Base-by-base conservation (phyloP, 1,140 invertebrate genomes). In the Homalodisca vitripennis region DNA sequence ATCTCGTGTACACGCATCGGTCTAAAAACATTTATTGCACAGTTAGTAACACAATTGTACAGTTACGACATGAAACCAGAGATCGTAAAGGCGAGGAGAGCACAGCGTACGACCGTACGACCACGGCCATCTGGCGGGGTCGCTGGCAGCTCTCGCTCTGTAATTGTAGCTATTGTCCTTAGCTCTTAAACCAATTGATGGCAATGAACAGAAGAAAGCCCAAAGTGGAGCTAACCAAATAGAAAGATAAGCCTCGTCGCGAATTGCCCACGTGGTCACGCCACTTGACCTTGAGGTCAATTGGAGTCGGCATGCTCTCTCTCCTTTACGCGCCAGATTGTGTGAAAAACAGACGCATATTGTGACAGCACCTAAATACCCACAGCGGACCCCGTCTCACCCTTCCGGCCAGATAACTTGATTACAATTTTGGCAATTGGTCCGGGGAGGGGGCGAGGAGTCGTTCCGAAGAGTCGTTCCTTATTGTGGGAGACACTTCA, bases 121-220 rank as follows among this genome's bases (percentile, higher is more conserved):
- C 34, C 22, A 53, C 22, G 6, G 34, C 34, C 34, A 41, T 41
- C 34, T 41, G 34, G 6, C 17, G 6, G 17, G 6, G 34, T 6
- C 34, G 17, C 34, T 41, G 6, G 6, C 34, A 17, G 6, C 34
- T 41, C 34, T 41, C 34, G 6, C 34, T 41, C 6, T 26, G 55
- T 60, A 60, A 27, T 60, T 60, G 55, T 60, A 10, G 55, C 55
- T 26, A 60, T 60, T 60, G 55, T 60, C 55, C 55, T 14, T 30
- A 60, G 55, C 55, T 60, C 55, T 60, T 60, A 60, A 24, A 60
- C 55, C 55, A 60, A 60, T 60, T 60, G 55, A 60, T 10, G 55
- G 27, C 55, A 60, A 60, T 60, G 55, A 60, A 26, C 14, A 26
- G 22, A 60, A 60, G 55, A 60, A 60, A 29, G 55, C 55, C 17